phyloP scores from a whole-genome alignment of 2,113 vertebrate genomes.

The Mesitornis unicolor region DNA sequence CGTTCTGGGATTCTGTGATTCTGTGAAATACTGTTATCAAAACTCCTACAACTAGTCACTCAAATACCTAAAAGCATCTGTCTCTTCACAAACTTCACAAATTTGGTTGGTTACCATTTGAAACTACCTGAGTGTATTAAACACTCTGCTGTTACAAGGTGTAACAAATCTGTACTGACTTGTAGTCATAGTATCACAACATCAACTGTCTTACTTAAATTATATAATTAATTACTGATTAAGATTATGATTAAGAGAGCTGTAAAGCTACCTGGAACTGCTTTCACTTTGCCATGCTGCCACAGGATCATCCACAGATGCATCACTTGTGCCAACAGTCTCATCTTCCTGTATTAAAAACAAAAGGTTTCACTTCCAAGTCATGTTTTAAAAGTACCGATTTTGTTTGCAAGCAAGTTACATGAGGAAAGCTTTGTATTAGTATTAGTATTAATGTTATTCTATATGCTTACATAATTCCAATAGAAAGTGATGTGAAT shows the following conservation, averaged over 20 bases:
- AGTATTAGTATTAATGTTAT: background rate
- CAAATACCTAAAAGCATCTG: background rate
- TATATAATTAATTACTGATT: background rate
- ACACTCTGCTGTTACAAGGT: background rate
- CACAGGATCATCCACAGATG: constrained; percentile 85
- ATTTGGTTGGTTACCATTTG: background rate
- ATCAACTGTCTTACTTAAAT: background rate
- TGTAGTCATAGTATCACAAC: background rate
- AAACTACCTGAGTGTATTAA: background rate
- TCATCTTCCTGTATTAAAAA: constrained; percentile 77
- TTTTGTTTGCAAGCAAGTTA: background rate
- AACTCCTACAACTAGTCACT: background rate
- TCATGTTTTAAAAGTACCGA: background rate
- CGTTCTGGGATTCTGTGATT: too few species aligned
- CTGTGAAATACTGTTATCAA: background rate
- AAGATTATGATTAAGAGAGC: background rate
- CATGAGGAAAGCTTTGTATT: background rate
- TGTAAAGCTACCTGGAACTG: constrained; percentile 85
- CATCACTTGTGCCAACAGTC: constrained; percentile 82
- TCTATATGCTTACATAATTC: background rate
- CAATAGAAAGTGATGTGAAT: background rate
- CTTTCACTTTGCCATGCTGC: constrained; percentile 92
- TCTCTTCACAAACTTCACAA: background rate
- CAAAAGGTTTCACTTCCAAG: background rate
- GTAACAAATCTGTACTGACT: background rate